These are phyloP conservation scores for Propithecus coquereli DNA, from an alignment of 2,113 vertebrate genomes.

Conservation along the genomic window DNA sequence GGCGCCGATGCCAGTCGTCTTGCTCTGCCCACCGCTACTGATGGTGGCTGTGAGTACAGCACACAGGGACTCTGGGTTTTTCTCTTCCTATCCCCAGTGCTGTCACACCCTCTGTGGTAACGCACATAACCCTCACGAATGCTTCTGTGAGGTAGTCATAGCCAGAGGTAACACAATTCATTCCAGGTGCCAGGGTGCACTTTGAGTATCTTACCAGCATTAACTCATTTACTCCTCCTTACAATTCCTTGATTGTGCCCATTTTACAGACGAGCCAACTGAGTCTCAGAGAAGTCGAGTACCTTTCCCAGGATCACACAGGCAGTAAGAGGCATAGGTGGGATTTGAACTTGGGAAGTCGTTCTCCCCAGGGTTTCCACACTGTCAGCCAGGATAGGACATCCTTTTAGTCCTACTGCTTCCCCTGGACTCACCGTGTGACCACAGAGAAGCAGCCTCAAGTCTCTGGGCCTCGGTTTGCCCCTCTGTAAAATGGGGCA, in stretches of 20 bases:
- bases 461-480: not conserved
- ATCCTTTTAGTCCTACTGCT: not conserved
- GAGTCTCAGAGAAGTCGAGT: not conserved
- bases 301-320: not conserved
- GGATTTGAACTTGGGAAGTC: not conserved
- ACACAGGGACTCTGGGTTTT: not conserved
- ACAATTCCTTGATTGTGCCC: not conserved
- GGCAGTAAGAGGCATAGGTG: not conserved
- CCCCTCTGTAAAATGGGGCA: not conserved
- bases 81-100: not conserved
- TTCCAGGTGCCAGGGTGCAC: fast-evolving
- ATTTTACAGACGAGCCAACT: not conserved
- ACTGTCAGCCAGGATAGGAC: not conserved
- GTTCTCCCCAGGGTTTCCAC: not conserved
- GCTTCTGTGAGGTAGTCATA: not conserved
- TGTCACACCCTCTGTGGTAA: not conserved
- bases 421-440: not conserved
- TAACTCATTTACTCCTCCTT: not conserved
- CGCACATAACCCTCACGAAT: not conserved
- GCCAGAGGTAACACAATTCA: not conserved
- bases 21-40: not conserved
- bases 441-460: not conserved
- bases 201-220: not conserved
- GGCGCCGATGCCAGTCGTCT: fast-evolving
- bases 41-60: not conserved